Evolutionary conservation across 2,888 invertebrate genomes (phyloP), one percentile per base, ranked within the genome.

Genomic region (Pachymerium ferrugineum): DNA sequence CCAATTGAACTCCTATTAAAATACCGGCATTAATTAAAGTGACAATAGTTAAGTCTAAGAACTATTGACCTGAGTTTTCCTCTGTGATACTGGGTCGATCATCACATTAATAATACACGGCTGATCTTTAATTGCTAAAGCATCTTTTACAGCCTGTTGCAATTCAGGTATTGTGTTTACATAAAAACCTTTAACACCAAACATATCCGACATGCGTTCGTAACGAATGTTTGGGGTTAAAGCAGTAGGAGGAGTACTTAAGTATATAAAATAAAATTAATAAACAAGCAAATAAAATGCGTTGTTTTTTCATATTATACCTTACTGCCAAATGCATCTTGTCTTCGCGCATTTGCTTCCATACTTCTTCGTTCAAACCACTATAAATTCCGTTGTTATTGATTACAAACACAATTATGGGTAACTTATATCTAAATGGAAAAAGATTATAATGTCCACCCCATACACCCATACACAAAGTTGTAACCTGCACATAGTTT

Each of bases 301-400:
- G 3, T 3, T 3, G 14, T 6, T 12, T 38, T 6, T n/a, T 16
- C 14, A 8, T 8, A 10, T n/a, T n/a, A 8, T 86, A 94, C 94
- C 89, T 88, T 81, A 90, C 86, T 1, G 92, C 86, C 67, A 90
- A 84, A 77, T 92, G 90, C 12, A 90, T 91, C 72, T 86, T 85
- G 1, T 86, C 85, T 14, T 89, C 89, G 28, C 77, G 67, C 67
- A 94, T 86, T 68, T 89, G 88, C 42, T 87, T 84, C 83, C 89
- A 91, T 8, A 88, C 88, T 22, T 92, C 90, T 76, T 87, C 85
- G 79, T 91, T 90, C 76, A 96, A 86, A 5, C 97, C 97, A 72
- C 90, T 88, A 81, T 93, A 94, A 80, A 97, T 97, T 25, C 97
- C 97, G 81, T 91, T 94, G 85, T 98, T 98, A 83, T 98, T 98